These are phyloP conservation scores for Onchidella celtica DNA, from an alignment of 2,888 invertebrate species.

Conservation along the genomic window DNA sequence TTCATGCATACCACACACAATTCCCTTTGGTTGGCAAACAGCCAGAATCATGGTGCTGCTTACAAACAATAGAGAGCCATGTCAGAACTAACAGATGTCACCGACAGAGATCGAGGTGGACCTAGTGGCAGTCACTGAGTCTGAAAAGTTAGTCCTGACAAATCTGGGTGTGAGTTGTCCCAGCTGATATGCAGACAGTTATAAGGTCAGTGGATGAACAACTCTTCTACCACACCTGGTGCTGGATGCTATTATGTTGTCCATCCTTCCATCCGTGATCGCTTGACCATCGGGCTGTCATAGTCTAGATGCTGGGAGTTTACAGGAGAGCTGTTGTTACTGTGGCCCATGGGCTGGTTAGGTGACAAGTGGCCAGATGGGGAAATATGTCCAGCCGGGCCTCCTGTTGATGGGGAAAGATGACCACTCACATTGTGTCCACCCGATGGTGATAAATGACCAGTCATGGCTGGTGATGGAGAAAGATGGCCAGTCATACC, in stretches of 20 bases:
- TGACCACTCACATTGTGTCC: constrained; percentile 35
- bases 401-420: constrained; percentile 39
- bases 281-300: constrained; percentile 84
- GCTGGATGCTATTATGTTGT: constrained; percentile 73
- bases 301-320: constrained; percentile 71
- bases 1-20: not conserved
- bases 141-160: constrained; percentile 11
- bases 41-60: not conserved
- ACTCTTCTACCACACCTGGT: not conserved
- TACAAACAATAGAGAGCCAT: not conserved
- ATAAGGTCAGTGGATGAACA: constrained; percentile 27
- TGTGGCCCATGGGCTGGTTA: constrained; percentile 69
- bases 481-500: constrained; percentile 69
- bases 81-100: constrained; percentile 33
- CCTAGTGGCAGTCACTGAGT: not conserved
- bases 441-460: constrained; percentile 42
- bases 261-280: constrained; percentile 95
- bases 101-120: not conserved
- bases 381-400: constrained; percentile 40
- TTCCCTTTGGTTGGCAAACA: not conserved
- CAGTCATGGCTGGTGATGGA: constrained; percentile 72
- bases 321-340: constrained; percentile 56
- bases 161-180: constrained; percentile 8
- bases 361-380: constrained; percentile 72
- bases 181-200: constrained; percentile 39